phyloP scores from a whole-genome alignment of 2,113 vertebrate genomes.

The Chelonoidis abingdonii region DNA sequence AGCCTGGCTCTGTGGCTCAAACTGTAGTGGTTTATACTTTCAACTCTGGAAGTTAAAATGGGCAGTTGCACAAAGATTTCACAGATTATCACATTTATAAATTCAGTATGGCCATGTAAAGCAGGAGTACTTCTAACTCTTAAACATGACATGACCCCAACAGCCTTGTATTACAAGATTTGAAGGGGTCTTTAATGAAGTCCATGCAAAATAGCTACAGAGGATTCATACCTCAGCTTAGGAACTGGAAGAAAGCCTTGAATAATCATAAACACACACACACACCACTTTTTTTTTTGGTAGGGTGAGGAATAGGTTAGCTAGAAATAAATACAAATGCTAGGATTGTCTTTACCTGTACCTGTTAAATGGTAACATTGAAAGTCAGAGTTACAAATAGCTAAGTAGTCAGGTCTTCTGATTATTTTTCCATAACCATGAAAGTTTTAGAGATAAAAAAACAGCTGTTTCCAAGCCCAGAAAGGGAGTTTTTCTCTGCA shows the following conservation, averaged over 20 bases:
- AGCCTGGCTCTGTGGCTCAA: background rate
- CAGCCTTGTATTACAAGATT: background rate
- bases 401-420: background rate
- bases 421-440: background rate
- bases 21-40: background rate
- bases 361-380: background rate
- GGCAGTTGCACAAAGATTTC: conserved; percentile 9
- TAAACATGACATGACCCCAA: background rate
- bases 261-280: conserved; percentile 43
- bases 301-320: conserved; percentile 8
- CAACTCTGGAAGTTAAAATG: background rate
- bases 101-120: background rate
- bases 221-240: background rate
- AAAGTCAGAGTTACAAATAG: conserved; percentile 46
- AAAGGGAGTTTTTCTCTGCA: background rate
- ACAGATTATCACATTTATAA: background rate
- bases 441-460: background rate
- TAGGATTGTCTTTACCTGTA: conserved; percentile 43
- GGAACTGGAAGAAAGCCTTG: conserved; percentile 32
- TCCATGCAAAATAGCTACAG: conserved; percentile 24
- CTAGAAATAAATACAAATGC: conserved; percentile 63
- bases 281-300: conserved; percentile 55
- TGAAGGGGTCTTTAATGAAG: conserved; percentile 21
- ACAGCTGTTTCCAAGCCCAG: background rate
- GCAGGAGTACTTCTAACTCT: background rate